Percentiles rank a stretch among this genome's conserved stretches.
Evolutionary conservation across 2,797 vertebrate genomes (phyloP).

Genomic region (Sarcoramphus papa): DNA sequence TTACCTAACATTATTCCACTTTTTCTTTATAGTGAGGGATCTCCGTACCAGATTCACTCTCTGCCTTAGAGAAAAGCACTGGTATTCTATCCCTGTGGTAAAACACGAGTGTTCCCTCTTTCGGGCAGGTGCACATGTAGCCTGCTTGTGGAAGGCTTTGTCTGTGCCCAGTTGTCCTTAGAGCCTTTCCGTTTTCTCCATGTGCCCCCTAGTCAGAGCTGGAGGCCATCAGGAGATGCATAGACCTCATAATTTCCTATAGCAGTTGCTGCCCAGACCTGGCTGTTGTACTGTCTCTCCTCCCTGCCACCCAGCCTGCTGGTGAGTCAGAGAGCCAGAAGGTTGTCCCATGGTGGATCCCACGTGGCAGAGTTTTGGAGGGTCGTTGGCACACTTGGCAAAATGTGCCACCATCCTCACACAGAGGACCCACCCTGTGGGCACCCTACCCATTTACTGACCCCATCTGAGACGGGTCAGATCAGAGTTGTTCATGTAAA

Average conservation of each 20-base stretch:
- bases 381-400: neutral
- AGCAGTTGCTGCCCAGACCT: neutral
- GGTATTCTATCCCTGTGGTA: neutral
- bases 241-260: neutral
- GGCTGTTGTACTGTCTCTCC: neutral
- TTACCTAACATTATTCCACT: neutral
- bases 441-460: neutral
- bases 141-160: neutral
- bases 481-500: neutral
- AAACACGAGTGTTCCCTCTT: neutral
- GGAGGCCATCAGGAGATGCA: neutral
- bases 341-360: neutral
- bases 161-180: neutral
- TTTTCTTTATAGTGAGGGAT: neutral
- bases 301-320: neutral
- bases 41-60: neutral
- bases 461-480: neutral
- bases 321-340: neutral
- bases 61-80: neutral
- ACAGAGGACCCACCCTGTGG: no score
- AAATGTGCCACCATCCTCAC: accelerated
- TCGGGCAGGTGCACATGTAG: neutral
- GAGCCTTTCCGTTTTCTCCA: neutral
- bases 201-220: neutral
- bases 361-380: neutral